Conservation (phyloP, 2,797 vertebrate genomes). For the Phrynocephalus guinanensis region DNA sequence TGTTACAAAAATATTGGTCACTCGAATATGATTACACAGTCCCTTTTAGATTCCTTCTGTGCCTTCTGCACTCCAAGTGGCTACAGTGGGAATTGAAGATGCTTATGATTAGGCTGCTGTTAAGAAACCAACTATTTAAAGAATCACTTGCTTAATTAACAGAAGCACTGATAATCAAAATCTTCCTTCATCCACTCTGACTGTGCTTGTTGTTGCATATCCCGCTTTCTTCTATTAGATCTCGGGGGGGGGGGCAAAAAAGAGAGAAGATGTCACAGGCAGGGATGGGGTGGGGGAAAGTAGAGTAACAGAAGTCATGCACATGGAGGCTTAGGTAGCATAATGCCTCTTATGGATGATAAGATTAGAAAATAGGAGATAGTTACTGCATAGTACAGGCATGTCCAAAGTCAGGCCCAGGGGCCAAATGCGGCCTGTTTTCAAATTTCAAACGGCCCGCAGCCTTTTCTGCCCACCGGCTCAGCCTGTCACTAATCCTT, state of each 20-base stretch:
- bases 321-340: background rate
- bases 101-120: constrained; percentile 15
- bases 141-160: constrained; percentile 27
- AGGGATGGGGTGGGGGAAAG: background rate
- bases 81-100: constrained; percentile 33
- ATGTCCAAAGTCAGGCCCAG: no score
- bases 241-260: background rate
- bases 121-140: constrained; percentile 38
- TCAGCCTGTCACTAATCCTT: no score
- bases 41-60: constrained; percentile 17
- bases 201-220: background rate
- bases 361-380: background rate
- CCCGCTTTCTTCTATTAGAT: constrained; percentile 5
- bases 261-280: background rate
- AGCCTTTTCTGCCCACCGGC: no score
- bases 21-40: constrained; percentile 31
- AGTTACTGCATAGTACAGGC: background rate
- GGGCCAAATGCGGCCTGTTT: no score
- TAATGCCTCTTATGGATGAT: background rate
- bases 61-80: background rate
- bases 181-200: constrained; percentile 46
- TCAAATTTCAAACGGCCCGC: no score
- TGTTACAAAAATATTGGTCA: background rate
- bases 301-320: background rate
- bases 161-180: constrained; percentile 27